Conservation (phyloP, 1,140 invertebrate genomes). For the Drosophila arizonae region DNA sequence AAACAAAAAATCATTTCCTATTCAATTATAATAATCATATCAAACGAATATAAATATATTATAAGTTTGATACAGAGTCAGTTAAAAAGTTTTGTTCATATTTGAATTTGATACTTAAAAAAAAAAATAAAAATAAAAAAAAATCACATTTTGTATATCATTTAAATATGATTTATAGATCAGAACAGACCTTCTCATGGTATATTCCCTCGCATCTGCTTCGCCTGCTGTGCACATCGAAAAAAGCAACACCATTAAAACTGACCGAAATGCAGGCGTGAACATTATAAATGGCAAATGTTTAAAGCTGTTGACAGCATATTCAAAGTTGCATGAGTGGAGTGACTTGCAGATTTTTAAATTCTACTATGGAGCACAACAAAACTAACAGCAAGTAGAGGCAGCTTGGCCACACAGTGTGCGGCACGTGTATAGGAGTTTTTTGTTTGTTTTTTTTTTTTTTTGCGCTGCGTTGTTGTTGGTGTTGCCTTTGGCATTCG, state of each 20-base stretch:
- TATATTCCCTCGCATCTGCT: not conserved
- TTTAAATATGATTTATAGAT: no score
- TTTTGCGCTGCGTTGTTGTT: constrained; percentile 2
- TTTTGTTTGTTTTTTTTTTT: no score
- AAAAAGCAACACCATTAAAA: not conserved
- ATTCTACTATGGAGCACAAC: not conserved
- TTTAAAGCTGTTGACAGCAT: constrained; percentile 24
- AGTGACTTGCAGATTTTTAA: constrained; percentile 40
- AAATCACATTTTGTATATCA: no score
- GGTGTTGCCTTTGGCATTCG: constrained; percentile 32
- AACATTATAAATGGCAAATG: not conserved
- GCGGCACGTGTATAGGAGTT: constrained; percentile 28
- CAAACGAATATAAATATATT: no score
- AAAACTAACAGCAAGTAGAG: not conserved
- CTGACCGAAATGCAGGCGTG: not conserved
- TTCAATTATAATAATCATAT: no score
- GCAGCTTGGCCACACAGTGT: not conserved
- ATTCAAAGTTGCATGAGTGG: constrained; percentile 64
- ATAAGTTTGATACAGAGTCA: no score
- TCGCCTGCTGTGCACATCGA: not conserved
- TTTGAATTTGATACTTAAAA: no score
- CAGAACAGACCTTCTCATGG: no score
- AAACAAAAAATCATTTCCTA: no score
- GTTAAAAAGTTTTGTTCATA: no score
- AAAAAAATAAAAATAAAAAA: no score